A percentile compares a stretch with the other conserved stretches of the same genome.
Conservation (phyloP, 2,797 vertebrate genomes). For the Enteromius mattozi region DNA sequence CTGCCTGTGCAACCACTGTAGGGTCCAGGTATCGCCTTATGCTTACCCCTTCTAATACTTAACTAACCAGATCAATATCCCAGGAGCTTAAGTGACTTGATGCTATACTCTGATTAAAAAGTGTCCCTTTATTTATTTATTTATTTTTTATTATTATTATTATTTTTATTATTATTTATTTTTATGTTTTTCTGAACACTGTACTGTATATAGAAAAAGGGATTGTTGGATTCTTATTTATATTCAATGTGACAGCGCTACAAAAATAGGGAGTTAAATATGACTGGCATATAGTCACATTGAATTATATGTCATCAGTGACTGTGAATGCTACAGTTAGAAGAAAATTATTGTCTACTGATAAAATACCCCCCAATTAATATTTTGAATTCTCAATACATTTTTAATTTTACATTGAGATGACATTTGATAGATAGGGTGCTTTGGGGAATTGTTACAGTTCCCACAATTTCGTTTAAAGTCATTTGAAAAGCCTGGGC, state of each 20-base stretch:
- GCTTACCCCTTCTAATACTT: too few species aligned
- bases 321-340: background rate
- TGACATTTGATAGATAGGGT: background rate
- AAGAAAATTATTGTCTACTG: background rate
- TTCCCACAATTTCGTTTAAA: background rate
- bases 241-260: conserved; percentile 12
- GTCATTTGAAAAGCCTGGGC: background rate
- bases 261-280: background rate
- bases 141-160: too few species aligned
- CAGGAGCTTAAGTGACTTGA: too few species aligned
- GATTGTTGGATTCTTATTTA: background rate
- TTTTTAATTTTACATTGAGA: background rate
- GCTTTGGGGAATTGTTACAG: background rate
- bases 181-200: too few species aligned
- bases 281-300: background rate
- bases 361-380: background rate
- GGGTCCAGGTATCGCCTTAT: too few species aligned
- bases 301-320: background rate
- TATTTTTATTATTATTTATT: too few species aligned
- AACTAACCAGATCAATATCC: too few species aligned
- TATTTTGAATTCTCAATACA: background rate
- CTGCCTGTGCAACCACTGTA: too few species aligned
- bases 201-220: background rate
- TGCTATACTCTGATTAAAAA: too few species aligned
- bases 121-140: too few species aligned